Conservation (phyloP, 2,113 vertebrate species). For the Phaethornis superciliosus region DNA sequence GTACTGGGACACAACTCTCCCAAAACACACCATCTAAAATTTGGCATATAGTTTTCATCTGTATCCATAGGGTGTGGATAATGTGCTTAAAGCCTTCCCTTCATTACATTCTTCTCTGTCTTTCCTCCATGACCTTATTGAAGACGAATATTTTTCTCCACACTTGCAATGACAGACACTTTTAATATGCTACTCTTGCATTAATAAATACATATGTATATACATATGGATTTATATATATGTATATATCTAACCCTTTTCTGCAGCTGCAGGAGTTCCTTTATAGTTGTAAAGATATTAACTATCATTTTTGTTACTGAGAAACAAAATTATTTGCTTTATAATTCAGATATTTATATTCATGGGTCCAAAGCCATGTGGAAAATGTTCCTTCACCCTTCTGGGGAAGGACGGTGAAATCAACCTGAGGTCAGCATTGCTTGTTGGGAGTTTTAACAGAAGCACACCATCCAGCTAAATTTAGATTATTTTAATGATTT, state of each 20-base stretch:
- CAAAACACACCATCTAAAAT: background rate
- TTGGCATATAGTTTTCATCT: background rate
- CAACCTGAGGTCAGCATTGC: background rate
- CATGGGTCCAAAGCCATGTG: background rate
- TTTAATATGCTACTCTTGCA: constrained; percentile 23
- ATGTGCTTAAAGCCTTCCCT: background rate
- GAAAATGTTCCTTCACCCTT: background rate
- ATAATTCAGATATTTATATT: background rate
- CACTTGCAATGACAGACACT: background rate
- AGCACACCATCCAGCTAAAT: background rate
- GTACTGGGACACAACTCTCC: background rate
- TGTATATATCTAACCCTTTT: background rate
- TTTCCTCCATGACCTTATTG: background rate
- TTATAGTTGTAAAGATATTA: background rate
- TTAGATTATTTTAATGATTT: background rate
- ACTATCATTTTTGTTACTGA: background rate
- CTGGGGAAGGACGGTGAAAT: background rate
- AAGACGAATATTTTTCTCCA: background rate
- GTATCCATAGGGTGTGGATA: background rate
- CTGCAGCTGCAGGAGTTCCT: background rate
- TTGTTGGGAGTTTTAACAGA: background rate
- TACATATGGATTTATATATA: no score
- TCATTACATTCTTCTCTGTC: background rate
- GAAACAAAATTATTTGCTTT: background rate
- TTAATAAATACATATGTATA: constrained; percentile 8